Percentiles rank a stretch among this genome's conserved stretches.
Evolutionary conservation across 2,113 vertebrate species (phyloP).

Genomic region (Melanostigma gelatinosum): DNA sequence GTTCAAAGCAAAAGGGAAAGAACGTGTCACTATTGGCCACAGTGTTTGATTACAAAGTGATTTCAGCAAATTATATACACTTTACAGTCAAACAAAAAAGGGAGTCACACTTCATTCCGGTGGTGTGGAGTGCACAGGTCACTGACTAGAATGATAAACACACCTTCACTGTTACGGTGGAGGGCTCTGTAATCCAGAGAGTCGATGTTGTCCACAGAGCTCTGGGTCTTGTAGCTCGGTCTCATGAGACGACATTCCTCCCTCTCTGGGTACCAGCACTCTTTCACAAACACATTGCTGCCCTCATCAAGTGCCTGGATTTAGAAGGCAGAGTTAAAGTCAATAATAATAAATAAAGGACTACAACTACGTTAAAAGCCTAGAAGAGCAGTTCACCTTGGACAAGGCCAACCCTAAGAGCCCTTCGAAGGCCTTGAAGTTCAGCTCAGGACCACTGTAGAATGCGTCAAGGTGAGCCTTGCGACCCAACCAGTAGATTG

Average conservation of each 20-base stretch:
- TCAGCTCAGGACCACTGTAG: conserved; percentile 91
- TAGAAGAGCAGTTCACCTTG: conserved; percentile 55
- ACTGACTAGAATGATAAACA: not conserved
- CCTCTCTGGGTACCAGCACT: conserved; percentile 85
- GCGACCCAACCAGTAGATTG: conserved; percentile 96
- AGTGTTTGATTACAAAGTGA: not conserved
- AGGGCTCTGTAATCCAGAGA: conserved; percentile 83
- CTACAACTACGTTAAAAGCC: not conserved
- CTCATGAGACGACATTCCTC: conserved; percentile 73
- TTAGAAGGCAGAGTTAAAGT: conserved; percentile 11
- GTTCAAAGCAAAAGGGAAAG: not conserved
- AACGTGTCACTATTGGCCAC: not conserved
- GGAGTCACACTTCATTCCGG: not conserved
- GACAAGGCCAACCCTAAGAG: conserved; percentile 83
- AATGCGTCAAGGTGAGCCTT: conserved; percentile 88
- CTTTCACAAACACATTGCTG: conserved; percentile 82
- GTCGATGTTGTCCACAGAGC: conserved; percentile 88
- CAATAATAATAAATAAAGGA: not conserved
- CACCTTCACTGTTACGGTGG: conserved; percentile 88
- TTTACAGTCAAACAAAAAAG: not conserved
- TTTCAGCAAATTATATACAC: not conserved
- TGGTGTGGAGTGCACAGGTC: not conserved
- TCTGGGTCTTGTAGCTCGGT: conserved; percentile 81
- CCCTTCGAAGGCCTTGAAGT: conserved; percentile 94
- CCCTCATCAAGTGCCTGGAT: conserved; percentile 77